A percentile compares a stretch with the other conserved stretches of the same genome.
phyloP scores from a whole-genome alignment of 2,888 invertebrate genomes.

The Melikaiella ostensackeni region DNA sequence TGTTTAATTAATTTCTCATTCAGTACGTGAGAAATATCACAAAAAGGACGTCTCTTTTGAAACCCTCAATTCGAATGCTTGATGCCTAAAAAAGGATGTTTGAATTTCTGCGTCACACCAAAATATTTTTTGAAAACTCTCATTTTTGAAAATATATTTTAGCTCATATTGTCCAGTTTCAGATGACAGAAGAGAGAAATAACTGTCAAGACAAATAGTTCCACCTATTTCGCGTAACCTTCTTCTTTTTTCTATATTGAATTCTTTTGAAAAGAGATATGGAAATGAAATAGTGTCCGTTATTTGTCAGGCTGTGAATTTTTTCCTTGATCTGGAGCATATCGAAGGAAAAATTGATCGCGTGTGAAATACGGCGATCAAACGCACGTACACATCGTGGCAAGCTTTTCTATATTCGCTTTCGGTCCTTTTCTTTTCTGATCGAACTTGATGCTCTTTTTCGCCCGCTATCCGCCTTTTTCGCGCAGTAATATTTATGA shows the following conservation, averaged over 20 bases:
- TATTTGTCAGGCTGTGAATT: slow-evolving; percentile 37
- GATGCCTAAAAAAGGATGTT: too few relatives aligned
- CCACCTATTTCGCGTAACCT: neutral
- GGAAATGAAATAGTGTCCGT: slow-evolving; percentile 25
- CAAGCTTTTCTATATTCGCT: slow-evolving; percentile 13
- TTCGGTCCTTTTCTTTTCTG: slow-evolving; percentile 20
- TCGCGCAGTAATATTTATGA: slow-evolving; percentile 20
- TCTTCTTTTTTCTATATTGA: neutral
- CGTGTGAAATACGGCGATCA: slow-evolving; percentile 28
- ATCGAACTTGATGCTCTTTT: slow-evolving; percentile 2
- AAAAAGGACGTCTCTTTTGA: too few relatives aligned
- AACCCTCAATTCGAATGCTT: too few relatives aligned
- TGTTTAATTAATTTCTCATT: too few relatives aligned
- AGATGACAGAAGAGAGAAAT: neutral
- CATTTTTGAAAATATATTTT: too few relatives aligned
- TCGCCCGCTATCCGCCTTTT: neutral
- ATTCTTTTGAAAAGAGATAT: neutral
- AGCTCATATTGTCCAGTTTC: too few relatives aligned
- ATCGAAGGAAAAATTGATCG: slow-evolving; percentile 28
- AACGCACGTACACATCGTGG: slow-evolving; percentile 17
- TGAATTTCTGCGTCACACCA: too few relatives aligned
- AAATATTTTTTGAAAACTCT: too few relatives aligned
- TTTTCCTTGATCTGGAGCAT: neutral
- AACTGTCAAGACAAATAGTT: slow-evolving; percentile 5
- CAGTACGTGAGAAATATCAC: too few relatives aligned